Conservation (phyloP, 2,113 vertebrate genomes). For the Calidris pygmaea region DNA sequence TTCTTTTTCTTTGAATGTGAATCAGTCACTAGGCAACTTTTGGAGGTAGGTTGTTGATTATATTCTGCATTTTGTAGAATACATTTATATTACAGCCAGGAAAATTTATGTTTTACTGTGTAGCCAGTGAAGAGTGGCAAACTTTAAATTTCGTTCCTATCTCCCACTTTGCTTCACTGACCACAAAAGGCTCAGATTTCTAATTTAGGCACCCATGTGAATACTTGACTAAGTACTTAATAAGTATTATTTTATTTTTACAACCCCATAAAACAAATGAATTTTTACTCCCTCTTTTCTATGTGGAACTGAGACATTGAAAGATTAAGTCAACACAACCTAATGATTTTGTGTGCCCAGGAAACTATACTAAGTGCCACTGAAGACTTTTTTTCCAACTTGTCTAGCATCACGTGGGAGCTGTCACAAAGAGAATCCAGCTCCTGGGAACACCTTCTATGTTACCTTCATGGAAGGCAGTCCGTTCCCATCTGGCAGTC, state of each 20-base stretch:
- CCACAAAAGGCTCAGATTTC: background rate
- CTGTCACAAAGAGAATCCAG: background rate
- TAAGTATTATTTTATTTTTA: background rate
- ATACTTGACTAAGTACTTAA: background rate
- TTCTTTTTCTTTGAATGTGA: background rate
- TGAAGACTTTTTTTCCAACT: background rate
- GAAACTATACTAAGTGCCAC: background rate
- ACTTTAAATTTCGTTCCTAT: background rate
- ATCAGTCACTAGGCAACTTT: background rate
- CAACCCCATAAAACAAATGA: background rate
- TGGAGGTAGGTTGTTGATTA: background rate
- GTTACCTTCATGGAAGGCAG: background rate
- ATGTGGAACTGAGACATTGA: background rate
- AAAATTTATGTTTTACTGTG: background rate
- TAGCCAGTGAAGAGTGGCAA: background rate
- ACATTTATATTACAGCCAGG: background rate
- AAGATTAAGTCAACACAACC: background rate
- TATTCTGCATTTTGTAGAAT: background rate
- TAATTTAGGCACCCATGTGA: background rate
- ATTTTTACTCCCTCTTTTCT: background rate
- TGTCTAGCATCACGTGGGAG: background rate
- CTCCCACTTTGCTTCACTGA: background rate
- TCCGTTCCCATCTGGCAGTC: background rate
- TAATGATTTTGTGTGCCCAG: background rate
- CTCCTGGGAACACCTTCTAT: background rate